A percentile compares a stretch with the other conserved stretches of the same genome.
Conservation (phyloP, 2,113 vertebrate species). For the Stomatorhinus ivindoensis region DNA sequence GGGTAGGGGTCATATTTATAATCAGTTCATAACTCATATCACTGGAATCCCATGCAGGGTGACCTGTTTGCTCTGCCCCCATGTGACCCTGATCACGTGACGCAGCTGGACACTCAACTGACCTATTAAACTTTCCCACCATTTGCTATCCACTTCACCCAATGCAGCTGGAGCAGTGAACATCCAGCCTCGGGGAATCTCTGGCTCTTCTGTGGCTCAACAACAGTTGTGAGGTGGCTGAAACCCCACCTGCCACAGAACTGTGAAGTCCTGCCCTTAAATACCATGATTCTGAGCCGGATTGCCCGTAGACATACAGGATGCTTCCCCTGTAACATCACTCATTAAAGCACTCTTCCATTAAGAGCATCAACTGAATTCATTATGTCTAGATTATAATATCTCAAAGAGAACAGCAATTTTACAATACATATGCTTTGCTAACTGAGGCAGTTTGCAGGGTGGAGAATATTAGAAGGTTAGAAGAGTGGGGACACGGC, state of each 20-base stretch:
- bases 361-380: neutral
- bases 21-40: neutral
- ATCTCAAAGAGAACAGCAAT: neutral
- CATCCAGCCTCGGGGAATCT: neutral
- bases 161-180: neutral
- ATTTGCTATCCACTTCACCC: neutral
- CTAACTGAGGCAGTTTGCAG: neutral
- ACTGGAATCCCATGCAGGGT: neutral
- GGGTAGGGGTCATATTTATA: neutral
- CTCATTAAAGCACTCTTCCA: neutral
- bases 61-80: neutral
- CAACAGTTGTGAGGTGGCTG: neutral
- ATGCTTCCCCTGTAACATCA: neutral
- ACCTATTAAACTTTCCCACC: neutral
- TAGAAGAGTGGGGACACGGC: neutral
- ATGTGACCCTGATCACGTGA: neutral
- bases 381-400: neutral
- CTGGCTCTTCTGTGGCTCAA: neutral
- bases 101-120: neutral
- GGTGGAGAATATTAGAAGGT: neutral
- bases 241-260: neutral
- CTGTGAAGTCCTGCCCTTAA: neutral
- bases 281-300: neutral
- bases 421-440: neutral
- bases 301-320: neutral